Conservation (phyloP, 2,797 vertebrate genomes). For the Dromococcyx pavoninus region DNA sequence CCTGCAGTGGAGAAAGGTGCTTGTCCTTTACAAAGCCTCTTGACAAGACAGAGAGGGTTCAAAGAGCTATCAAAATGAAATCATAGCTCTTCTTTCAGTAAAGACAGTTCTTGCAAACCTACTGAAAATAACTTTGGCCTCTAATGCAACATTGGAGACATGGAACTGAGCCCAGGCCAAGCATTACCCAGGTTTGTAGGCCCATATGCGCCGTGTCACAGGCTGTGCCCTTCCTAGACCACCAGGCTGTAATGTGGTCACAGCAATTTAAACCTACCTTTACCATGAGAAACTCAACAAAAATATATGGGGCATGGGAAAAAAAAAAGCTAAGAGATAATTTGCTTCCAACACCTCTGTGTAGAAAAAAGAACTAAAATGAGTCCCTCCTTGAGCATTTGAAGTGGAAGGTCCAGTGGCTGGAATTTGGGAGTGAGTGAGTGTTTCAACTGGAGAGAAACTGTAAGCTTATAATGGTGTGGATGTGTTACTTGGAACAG, state of each 20-base stretch:
- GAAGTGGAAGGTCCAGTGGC: not conserved
- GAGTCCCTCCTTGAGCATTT: not conserved
- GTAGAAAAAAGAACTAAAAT: not conserved
- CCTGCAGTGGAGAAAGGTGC: not conserved
- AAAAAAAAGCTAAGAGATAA: not conserved
- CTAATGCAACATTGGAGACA: not conserved
- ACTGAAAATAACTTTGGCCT: not conserved
- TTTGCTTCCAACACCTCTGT: not conserved
- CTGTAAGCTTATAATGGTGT: not conserved
- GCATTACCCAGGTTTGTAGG: not conserved
- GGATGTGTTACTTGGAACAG: not conserved
- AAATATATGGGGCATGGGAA: fast-evolving
- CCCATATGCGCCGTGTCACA: fast-evolving
- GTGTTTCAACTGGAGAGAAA: not conserved
- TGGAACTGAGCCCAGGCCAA: fast-evolving
- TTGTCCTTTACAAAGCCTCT: not conserved
- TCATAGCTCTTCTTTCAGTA: not conserved
- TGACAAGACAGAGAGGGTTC: not conserved
- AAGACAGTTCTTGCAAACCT: not conserved
- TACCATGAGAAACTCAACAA: not conserved
- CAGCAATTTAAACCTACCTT: not conserved
- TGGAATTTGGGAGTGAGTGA: not conserved
- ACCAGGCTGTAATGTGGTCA: fast-evolving
- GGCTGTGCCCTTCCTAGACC: not conserved
- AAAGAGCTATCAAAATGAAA: not conserved